A percentile compares a stretch with the other conserved stretches of the same genome.
Evolutionary conservation across 2,888 invertebrate species (phyloP).

Genomic region (Odontomyia ornata): DNA sequence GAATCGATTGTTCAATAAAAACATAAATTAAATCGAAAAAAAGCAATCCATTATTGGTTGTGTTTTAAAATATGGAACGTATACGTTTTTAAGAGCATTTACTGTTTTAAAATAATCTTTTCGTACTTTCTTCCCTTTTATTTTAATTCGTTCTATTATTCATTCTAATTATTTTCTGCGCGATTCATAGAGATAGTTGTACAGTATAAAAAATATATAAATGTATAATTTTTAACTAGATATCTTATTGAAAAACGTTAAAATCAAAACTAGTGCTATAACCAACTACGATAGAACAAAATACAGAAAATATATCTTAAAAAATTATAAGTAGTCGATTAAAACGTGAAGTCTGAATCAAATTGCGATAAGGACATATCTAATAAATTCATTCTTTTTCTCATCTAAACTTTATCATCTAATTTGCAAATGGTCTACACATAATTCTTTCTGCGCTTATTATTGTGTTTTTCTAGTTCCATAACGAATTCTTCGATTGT

Average conservation of each 20-base stretch:
- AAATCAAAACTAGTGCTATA: background rate
- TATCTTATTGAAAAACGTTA: conserved; percentile 9
- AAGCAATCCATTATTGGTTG: conserved; percentile 28
- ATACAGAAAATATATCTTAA: background rate
- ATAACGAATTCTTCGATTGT: background rate
- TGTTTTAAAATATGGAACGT: conserved; percentile 38
- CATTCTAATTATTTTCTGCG: background rate
- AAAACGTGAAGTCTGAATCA: background rate
- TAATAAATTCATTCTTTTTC: background rate
- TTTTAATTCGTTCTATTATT: conserved; percentile 9
- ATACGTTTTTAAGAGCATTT: conserved; percentile 24
- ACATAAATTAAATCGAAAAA: background rate
- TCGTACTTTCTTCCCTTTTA: conserved; percentile 5
- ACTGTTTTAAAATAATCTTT: background rate
- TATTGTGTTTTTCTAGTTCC: background rate
- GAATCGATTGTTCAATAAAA: conserved; percentile 21
- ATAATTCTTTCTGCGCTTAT: background rate
- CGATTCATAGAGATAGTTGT: conserved; percentile 32
- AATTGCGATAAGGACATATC: background rate
- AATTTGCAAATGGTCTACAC: background rate
- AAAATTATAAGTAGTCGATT: background rate
- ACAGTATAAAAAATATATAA: conserved; percentile 38
- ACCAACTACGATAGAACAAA: background rate
- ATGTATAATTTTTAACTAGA: conserved; percentile 14
- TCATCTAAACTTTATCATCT: too few species aligned